Base-by-base conservation (phyloP, 2,888 invertebrate species). In the Eurytoma californica region DNA sequence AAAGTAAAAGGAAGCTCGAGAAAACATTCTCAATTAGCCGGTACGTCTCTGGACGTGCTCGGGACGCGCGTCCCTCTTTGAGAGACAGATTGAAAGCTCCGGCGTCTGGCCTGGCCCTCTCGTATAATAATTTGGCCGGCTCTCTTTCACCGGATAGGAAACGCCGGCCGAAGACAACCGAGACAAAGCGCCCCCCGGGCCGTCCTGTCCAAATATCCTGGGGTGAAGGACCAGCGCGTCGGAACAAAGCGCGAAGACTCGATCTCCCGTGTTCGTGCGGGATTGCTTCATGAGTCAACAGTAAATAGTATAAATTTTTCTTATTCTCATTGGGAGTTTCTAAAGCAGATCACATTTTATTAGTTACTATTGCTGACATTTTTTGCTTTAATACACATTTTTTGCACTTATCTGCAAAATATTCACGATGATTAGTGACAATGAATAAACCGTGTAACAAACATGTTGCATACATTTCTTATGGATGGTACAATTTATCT, bases 121-220 rank as follows among this genome's bases (percentile, higher is more conserved):
- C 28, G 61, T 63, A 80, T 77, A 72, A 72, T 77, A 77, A 77
- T 80, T 76, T 13, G 51, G 16, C 47, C 47, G 14, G 60, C 76
- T 61, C 67, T 74, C 66, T 51, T 49, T 51, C 30, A 28, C 74
- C 66, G 58, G 70, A 75, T 39, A 58, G 69, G 49, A 51, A 28
- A 20, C 24, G 58, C 18, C 49, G 14, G 24, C 49, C 24, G 49
- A 69, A 63, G 76, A 28, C 16, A 12, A 60, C 47, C n/a, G 53
- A 63, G 28, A 72, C 60, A 28, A 63, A 58, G 28, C 66, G 20
- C 9, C 51, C 18, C 9, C 14, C 12, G 49, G n/a, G 49, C 47
- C 24, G 20, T 49, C 24, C 16, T 60, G 28, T 18, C 47, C 49
- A 65, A 47, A 39, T 39, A 39, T 47, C 18, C 55, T n/a, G n/a